A percentile compares a stretch with the other conserved stretches of the same genome.
Evolutionary conservation across 2,797 vertebrate genomes (phyloP).

Genomic region (Philypnodon macrostomus): DNA sequence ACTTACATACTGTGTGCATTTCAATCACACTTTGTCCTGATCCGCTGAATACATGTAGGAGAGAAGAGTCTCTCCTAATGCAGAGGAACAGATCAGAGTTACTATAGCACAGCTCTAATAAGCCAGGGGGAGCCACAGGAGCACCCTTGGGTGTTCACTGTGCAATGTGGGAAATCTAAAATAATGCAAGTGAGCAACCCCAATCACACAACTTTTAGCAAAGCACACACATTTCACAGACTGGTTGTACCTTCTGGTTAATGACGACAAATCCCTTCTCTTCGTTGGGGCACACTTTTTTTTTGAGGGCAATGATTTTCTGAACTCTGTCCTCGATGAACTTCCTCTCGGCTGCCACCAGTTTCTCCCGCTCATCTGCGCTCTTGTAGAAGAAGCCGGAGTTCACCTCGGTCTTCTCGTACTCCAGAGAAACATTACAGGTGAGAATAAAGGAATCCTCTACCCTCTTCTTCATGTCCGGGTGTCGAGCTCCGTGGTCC

Average conservation of each 20-base stretch:
- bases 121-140: slow-evolving; percentile 65
- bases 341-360: slow-evolving; percentile 93
- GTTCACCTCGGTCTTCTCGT: slow-evolving; percentile 98
- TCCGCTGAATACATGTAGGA: slow-evolving; percentile 86
- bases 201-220: too few relatives aligned
- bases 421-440: slow-evolving; percentile 94
- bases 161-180: too few relatives aligned
- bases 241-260: slow-evolving; percentile 99
- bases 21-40: slow-evolving; percentile 66
- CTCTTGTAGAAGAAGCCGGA: slow-evolving; percentile 99
- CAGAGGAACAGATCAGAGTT: slow-evolving; percentile 83
- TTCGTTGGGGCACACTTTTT: slow-evolving; percentile 82
- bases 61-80: slow-evolving; percentile 57
- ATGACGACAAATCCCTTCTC: slow-evolving; percentile 93
- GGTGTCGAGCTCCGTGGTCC: slow-evolving; percentile 95
- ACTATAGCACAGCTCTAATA: slow-evolving; percentile 81
- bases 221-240: too few relatives aligned
- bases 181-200: too few relatives aligned
- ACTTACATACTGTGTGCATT: neutral
- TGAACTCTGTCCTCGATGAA: slow-evolving; percentile 94
- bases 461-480: slow-evolving; percentile 97
- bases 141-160: slow-evolving; percentile 68
- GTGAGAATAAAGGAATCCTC: slow-evolving; percentile 92
- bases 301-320: slow-evolving; percentile 92
- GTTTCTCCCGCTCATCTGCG: slow-evolving; percentile 90